phyloP scores from a whole-genome alignment of 2,797 vertebrate species.

The Bradypodion ventrale region DNA sequence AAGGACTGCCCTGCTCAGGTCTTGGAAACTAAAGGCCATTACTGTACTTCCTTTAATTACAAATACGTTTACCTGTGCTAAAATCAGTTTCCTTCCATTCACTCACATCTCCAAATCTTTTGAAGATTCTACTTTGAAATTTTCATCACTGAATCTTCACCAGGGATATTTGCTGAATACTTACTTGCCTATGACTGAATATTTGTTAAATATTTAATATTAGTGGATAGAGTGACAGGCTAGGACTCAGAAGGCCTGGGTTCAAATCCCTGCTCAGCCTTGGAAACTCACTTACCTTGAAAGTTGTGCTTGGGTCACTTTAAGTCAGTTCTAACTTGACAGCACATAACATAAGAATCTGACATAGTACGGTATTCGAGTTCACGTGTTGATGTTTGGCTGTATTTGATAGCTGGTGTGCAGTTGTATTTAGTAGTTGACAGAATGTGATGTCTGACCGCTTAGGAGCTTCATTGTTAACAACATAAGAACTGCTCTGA shows the following conservation, averaged over 20 bases:
- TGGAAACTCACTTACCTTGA: too few species aligned
- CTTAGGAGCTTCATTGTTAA: neutral
- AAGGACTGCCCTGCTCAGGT: too few species aligned
- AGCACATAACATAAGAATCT: too few species aligned
- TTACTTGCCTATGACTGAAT: neutral
- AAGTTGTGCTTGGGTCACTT: too few species aligned
- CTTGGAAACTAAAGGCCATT: too few species aligned
- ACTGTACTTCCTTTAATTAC: too few species aligned
- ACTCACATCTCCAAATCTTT: neutral
- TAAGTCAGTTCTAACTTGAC: too few species aligned
- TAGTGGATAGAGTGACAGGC: too few species aligned
- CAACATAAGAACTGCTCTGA: neutral
- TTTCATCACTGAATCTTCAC: neutral
- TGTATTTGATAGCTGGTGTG: constrained; percentile 18
- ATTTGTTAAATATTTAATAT: neutral
- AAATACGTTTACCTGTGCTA: neutral
- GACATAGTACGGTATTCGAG: neutral
- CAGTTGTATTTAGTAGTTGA: constrained; percentile 5
- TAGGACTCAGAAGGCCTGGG: too few species aligned
- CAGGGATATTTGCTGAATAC: neutral
- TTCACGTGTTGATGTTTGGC: neutral
- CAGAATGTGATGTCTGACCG: neutral
- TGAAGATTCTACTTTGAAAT: neutral
- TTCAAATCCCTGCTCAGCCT: too few species aligned
- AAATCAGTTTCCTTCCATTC: neutral